These are phyloP conservation scores for Sturnus vulgaris DNA, from an alignment of 2,113 vertebrate species.

Conservation along the genomic window DNA sequence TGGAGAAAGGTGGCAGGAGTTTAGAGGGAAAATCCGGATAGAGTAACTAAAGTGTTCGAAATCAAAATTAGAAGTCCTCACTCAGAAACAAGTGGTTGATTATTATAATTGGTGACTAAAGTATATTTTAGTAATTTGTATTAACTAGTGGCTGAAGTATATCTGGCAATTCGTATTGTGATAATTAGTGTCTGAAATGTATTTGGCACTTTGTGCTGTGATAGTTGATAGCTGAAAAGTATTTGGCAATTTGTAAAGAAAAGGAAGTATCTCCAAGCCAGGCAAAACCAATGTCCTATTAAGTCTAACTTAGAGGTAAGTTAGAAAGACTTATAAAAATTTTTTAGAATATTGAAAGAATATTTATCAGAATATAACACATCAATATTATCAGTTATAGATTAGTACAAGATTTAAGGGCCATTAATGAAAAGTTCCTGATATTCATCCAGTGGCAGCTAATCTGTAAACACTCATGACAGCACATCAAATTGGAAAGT, in stretches of 20 bases:
- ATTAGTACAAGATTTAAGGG: background rate
- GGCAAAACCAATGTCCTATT: background rate
- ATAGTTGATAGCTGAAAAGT: background rate
- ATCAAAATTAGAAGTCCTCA: background rate
- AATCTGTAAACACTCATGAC: background rate
- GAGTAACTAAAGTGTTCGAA: background rate
- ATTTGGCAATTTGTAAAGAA: background rate
- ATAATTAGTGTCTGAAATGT: background rate
- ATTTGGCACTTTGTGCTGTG: background rate
- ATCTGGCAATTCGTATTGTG: background rate
- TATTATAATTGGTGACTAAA: background rate
- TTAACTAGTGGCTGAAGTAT: background rate
- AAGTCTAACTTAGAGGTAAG: no score
- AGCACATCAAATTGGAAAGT: background rate
- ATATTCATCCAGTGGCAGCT: background rate
- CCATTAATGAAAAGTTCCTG: background rate
- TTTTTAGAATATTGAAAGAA: background rate
- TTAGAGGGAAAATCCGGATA: accelerated
- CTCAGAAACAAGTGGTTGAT: background rate
- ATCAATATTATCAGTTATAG: background rate
- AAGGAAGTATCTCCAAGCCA: background rate
- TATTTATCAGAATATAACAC: background rate
- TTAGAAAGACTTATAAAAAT: background rate
- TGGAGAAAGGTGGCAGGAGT: background rate
- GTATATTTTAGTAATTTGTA: background rate